phyloP scores from a whole-genome alignment of 2,888 invertebrate genomes.

The Nowickia ferox region DNA sequence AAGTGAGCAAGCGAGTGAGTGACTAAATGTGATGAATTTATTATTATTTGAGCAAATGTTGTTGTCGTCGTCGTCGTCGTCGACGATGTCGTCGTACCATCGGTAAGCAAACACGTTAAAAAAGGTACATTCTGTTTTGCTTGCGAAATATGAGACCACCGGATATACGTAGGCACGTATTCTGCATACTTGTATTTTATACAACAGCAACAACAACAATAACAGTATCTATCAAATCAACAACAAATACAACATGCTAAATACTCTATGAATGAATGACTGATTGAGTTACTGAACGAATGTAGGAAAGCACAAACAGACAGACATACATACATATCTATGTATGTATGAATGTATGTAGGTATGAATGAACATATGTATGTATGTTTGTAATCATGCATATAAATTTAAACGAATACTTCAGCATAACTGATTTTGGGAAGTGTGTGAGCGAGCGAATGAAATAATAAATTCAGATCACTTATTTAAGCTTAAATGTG shows the following conservation, averaged over 20 bases:
- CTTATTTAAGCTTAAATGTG: conserved; percentile 44
- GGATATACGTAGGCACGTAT: conserved; percentile 73
- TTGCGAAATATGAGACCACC: conserved; percentile 72
- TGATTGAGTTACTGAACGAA: conserved; percentile 46
- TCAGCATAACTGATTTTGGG: conserved; percentile 27
- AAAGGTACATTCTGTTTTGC: conserved; percentile 61
- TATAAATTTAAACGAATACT: conserved; percentile 19
- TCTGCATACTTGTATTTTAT: conserved; percentile 65
- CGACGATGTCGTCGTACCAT: conserved; percentile 41
- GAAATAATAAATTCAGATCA: conserved; percentile 62
- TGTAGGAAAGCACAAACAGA: conserved; percentile 21
- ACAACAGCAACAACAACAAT: conserved; percentile 15
- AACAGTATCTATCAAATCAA: conserved; percentile 45
- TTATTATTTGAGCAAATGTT: conserved; percentile 44
- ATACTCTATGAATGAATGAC: conserved; percentile 62
- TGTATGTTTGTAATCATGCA: background rate
- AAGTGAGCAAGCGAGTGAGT: conserved; percentile 38
- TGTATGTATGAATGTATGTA: background rate
- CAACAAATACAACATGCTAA: conserved; percentile 48
- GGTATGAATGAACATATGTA: background rate
- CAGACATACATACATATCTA: background rate
- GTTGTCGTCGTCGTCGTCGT: conserved; percentile 13
- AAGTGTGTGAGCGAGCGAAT: conserved; percentile 50
- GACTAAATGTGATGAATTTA: conserved; percentile 48
- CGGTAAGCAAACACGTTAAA: conserved; percentile 70